Evolutionary conservation across 2,888 invertebrate species (phyloP), one percentile per base, ranked within the genome.

Genomic region (Octodonta nipae): DNA sequence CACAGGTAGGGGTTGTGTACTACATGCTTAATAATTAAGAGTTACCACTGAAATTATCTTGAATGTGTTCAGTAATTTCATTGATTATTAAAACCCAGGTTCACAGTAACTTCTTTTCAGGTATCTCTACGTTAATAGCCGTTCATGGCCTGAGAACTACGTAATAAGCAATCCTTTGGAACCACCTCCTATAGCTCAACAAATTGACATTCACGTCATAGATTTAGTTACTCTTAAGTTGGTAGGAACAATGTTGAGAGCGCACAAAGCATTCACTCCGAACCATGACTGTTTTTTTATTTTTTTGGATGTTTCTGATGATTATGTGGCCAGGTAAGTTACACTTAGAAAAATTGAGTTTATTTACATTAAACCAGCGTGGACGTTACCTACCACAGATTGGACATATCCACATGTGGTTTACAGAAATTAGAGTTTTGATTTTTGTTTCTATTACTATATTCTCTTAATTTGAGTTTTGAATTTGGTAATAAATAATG

Each of bases 271-370:
- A 1, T 87, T 80, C 54, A 85, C 85, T 2, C 77, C 83, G 1
- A 83, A 83, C 52, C 80, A 81, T 34, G 83, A 85, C 52, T 86
- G 85, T 49, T 86, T 84, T 56, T 85, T 85, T 52, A 84, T 86
- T 50, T 87, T 86, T 58, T 64, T 86, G 27, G 84, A 86, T 56
- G 85, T 84, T 4, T 78, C 76, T 49, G 71, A 82, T 43, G 75
- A 82, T 53, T 86, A 82, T 58, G 80, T 87, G 6, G 85, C 84
- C 24, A 85, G 82, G 82, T 81, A 62, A n/a, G n/a, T n/a, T n/a
- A n/a, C n/a, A n/a, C n/a, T n/a, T n/a, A n/a, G n/a, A n/a, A n/a
- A n/a, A n/a, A n/a, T n/a, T n/a, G n/a, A n/a, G n/a, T n/a, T n/a
- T n/a, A n/a, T n/a, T n/a, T n/a, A n/a, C n/a, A n/a, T n/a, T n/a